These are phyloP conservation scores for Chironex yamaguchii DNA, from an alignment of 30 jellyfish, hydroid and myxozoan species.

Conservation along the genomic window DNA sequence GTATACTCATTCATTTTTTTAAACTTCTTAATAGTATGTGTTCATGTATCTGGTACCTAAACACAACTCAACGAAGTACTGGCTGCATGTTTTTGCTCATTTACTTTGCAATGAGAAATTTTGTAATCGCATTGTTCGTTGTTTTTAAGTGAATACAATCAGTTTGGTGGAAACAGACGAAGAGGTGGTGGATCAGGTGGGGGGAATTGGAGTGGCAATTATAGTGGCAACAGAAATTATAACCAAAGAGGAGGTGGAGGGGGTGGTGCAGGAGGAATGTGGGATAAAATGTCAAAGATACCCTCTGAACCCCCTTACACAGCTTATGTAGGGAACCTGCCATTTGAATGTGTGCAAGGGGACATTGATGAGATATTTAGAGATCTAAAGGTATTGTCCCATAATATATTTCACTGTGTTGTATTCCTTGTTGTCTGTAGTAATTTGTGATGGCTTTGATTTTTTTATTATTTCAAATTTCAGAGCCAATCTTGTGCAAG, in stretches of 20 bases:
- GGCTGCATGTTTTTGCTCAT: too few species aligned
- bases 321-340: conserved; percentile 98
- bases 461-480: too few species aligned
- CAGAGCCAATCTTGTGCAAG: too few species aligned
- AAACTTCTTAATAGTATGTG: too few species aligned
- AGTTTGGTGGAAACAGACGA: conserved; percentile 80
- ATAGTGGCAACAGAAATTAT: conserved; percentile 60
- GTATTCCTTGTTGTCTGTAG: too few species aligned
- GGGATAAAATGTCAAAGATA: conserved; percentile 36
- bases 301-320: conserved; percentile 94
- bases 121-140: too few species aligned
- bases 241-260: conserved; percentile 82
- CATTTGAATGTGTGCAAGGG: conserved; percentile 97
- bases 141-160: conserved; percentile 29
- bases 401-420: background rate
- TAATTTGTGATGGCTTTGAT: too few species aligned
- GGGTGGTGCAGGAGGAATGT: conserved; percentile 51
- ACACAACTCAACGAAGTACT: too few species aligned
- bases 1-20: too few species aligned
- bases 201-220: conserved; percentile 69
- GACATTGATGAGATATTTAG: conserved; percentile 93
- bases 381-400: conserved; percentile 73
- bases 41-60: too few species aligned
- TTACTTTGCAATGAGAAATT: too few species aligned
- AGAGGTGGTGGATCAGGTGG: conserved; percentile 77